These are phyloP conservation scores for Poeciliopsis turneri DNA, from an alignment of 2,797 vertebrate genomes.

Conservation along the genomic window DNA sequence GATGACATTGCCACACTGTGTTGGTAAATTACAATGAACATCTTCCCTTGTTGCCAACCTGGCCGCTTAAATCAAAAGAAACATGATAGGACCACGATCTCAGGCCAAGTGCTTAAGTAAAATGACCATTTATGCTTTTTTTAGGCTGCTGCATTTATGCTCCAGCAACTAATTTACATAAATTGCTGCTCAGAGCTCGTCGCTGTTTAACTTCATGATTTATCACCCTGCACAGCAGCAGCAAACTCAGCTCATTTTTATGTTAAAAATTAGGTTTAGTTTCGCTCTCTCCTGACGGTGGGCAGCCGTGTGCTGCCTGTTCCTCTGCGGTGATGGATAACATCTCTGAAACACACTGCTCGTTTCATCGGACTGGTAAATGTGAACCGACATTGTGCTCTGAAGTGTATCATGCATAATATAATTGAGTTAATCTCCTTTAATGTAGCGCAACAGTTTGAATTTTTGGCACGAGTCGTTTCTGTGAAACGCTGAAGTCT, in stretches of 20 bases:
- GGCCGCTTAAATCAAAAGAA: conserved; percentile 1
- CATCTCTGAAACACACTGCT: not conserved
- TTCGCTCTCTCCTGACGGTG: conserved; percentile 13
- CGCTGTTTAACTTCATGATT: conserved; percentile 13
- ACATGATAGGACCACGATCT: not conserved
- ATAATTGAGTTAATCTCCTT: conserved; percentile 21
- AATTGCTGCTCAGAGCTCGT: conserved; percentile 1
- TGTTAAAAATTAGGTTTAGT: conserved; percentile 17
- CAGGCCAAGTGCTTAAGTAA: conserved; percentile 13
- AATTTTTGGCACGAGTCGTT: conserved; percentile 1
- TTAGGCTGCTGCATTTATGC: not conserved
- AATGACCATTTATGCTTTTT: not conserved
- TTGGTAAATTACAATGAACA: conserved; percentile 5
- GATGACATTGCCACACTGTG: not conserved
- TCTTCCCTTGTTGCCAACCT: conserved; percentile 9
- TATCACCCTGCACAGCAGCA: conserved; percentile 13
- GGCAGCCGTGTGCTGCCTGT: conserved; percentile 8
- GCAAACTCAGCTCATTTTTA: conserved; percentile 13
- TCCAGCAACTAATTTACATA: conserved; percentile 28
- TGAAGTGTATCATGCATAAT: conserved; percentile 12
- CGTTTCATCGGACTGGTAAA: conserved; percentile 32
- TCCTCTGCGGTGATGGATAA: conserved; percentile 20
- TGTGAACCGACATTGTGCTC: conserved; percentile 24
- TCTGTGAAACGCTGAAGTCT: conserved; percentile 4
- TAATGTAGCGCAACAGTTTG: not conserved